phyloP scores from a whole-genome alignment of 2,888 invertebrate genomes.

The Aspidiotus rigidus region DNA sequence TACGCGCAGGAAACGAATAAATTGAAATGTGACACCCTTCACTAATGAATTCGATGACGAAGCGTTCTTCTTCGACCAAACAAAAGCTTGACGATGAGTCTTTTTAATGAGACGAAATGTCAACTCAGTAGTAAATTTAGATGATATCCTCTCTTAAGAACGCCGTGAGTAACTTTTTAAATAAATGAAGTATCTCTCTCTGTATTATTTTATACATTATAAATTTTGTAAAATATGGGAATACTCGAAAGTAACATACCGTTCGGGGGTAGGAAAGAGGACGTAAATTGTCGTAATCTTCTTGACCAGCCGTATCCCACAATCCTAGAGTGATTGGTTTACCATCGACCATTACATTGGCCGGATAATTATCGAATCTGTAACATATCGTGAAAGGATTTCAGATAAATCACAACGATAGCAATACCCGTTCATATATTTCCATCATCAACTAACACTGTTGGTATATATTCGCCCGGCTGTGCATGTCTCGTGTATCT shows the following conservation, averaged over 20 bases:
- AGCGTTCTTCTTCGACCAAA: no score
- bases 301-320: slow-evolving; percentile 95
- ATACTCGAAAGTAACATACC: slow-evolving; percentile 43
- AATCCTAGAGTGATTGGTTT: slow-evolving; percentile 93
- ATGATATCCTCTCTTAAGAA: no score
- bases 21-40: no score
- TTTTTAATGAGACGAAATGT: no score
- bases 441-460: slow-evolving; percentile 60
- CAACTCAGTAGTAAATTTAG: no score
- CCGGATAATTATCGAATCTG: slow-evolving; percentile 96
- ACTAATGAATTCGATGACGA: no score
- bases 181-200: no score
- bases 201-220: no score
- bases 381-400: background rate
- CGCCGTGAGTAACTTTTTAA: no score
- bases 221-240: no score
- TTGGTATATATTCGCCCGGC: slow-evolving; percentile 98
- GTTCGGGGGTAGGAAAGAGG: slow-evolving; percentile 97
- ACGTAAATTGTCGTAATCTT: slow-evolving; percentile 91
- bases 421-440: background rate
- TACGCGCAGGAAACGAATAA: no score
- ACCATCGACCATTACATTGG: slow-evolving; percentile 98
- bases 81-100: no score
- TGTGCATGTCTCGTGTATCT: slow-evolving; percentile 99
- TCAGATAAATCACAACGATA: background rate